Percentiles rank a stretch among this genome's conserved stretches.
Conservation (phyloP, 2,888 invertebrate species). For the Bruchidius siliquastri region DNA sequence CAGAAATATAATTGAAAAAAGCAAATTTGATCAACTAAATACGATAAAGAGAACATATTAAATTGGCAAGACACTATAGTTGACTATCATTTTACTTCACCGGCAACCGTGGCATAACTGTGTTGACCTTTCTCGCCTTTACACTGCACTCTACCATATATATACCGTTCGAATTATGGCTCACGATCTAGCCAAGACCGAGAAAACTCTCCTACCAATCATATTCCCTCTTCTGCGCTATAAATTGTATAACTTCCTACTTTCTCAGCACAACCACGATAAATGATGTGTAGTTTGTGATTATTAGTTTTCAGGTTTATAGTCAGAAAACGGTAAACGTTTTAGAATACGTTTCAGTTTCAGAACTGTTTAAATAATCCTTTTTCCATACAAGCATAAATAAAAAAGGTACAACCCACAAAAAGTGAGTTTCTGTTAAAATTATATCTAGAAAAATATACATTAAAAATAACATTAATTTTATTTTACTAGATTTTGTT, state of each 20-base stretch:
- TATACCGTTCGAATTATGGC: conserved; percentile 16
- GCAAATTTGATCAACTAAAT: background rate
- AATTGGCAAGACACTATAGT: background rate
- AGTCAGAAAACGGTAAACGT: background rate
- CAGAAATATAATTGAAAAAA: no score
- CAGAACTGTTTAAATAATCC: no score
- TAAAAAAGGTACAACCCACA: no score
- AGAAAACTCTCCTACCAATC: background rate
- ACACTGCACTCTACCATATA: background rate
- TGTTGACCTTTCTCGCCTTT: conserved; percentile 15
- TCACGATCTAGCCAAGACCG: conserved; percentile 13
- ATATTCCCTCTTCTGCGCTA: background rate
- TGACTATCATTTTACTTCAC: background rate
- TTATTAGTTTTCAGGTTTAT: background rate
- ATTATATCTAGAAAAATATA: no score
- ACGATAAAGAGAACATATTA: background rate
- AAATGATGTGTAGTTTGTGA: background rate
- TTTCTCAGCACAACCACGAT: background rate
- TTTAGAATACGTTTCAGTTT: background rate
- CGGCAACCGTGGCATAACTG: background rate
- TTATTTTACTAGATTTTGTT: no score
- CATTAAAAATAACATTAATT: no score
- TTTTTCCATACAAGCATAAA: no score
- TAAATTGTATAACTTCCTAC: background rate
- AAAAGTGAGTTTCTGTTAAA: no score